A percentile compares a stretch with the other conserved stretches of the same genome.
Evolutionary conservation across 2,113 vertebrate genomes (phyloP).

Genomic region (Edolisoma coerulescens): DNA sequence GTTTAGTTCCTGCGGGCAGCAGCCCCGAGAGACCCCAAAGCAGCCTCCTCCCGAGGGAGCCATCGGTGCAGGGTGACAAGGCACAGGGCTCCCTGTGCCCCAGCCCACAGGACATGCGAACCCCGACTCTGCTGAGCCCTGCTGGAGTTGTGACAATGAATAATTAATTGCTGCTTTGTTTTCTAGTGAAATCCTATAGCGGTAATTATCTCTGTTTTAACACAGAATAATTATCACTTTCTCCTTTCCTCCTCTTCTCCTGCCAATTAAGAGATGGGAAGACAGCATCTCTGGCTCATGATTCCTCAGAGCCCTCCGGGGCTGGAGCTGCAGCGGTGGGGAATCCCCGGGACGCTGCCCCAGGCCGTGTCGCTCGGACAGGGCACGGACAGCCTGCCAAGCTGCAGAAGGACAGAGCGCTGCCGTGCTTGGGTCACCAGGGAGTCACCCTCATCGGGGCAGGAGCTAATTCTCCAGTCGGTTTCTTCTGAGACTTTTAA

Average conservation of each 20-base stretch:
- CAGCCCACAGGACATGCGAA: background rate
- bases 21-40: background rate
- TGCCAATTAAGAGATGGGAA: background rate
- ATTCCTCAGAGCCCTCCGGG: background rate
- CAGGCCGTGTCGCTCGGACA: background rate
- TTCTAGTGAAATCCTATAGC: constrained; percentile 7
- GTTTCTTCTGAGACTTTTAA: background rate
- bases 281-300: background rate
- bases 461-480: background rate
- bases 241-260: background rate
- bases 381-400: accelerated
- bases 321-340: background rate
- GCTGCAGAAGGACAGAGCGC: background rate
- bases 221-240: background rate
- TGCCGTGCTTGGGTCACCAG: background rate
- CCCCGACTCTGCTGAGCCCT: accelerated
- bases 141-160: background rate
- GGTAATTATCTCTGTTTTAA: constrained; percentile 32
- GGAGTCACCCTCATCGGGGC: background rate
- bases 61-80: accelerated
- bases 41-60: background rate
- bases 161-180: constrained; percentile 28
- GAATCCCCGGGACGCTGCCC: background rate
- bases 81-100: background rate
- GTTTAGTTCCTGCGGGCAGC: background rate